A percentile compares a stretch with the other conserved stretches of the same genome.
Conservation (phyloP, 2,888 invertebrate species). For the Acanthosepion lycidas region DNA sequence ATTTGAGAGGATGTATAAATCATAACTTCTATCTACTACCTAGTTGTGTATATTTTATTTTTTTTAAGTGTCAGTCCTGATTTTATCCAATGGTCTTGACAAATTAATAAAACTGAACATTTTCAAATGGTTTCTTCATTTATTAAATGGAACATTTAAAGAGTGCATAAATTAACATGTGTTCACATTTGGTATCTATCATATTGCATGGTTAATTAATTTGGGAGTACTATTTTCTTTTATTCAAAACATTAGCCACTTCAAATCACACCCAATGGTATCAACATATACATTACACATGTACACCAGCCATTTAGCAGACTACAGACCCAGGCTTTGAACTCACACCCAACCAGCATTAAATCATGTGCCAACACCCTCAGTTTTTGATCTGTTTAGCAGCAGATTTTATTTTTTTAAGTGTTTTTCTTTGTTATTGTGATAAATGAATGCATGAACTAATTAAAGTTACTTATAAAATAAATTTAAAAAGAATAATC, state of each 20-base stretch:
- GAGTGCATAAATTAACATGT: not conserved
- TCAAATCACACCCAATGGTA: not conserved
- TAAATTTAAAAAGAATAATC: too few species aligned
- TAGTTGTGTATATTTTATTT: not conserved
- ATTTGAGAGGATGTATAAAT: not conserved
- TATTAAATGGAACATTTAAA: not conserved
- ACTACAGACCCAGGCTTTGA: too few species aligned
- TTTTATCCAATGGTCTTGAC: not conserved
- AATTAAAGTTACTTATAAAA: too few species aligned
- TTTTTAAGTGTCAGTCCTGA: not conserved
- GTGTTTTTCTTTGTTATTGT: too few species aligned
- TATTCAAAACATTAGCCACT: not conserved
- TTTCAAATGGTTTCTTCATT: not conserved
- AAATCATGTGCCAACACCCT: too few species aligned
- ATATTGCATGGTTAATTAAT: conserved; percentile 9
- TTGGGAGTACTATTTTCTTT: not conserved
- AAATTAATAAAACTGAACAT: not conserved
- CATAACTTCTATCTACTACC: not conserved
- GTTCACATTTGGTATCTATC: not conserved
- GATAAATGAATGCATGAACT: too few species aligned
- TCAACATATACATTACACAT: not conserved
- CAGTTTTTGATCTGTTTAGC: too few species aligned
- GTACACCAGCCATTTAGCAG: too few species aligned
- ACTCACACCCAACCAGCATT: too few species aligned
- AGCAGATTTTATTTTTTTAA: too few species aligned